These are phyloP conservation scores for Coluber constrictor DNA, from an alignment of 2,797 vertebrate species.

Conservation along the genomic window DNA sequence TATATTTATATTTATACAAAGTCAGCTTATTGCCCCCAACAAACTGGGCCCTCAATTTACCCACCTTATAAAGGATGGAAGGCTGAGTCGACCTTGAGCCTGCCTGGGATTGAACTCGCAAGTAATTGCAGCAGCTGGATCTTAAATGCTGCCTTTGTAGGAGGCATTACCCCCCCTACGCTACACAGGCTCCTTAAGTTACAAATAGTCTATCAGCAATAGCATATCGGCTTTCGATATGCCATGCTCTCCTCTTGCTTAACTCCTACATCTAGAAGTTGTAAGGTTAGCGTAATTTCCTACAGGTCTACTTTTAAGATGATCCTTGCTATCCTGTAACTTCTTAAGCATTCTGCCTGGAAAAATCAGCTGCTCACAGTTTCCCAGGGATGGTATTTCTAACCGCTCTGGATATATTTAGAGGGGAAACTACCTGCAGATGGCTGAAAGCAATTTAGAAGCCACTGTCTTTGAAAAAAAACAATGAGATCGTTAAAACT, in stretches of 20 bases:
- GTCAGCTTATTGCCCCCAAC: too few species aligned
- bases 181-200: too few species aligned
- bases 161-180: too few species aligned
- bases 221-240: not conserved
- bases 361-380: constrained; percentile 58
- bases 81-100: too few species aligned
- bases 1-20: too few species aligned
- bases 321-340: constrained; percentile 41
- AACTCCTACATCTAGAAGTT: not conserved
- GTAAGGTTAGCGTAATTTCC: not conserved
- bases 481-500: constrained; percentile 33
- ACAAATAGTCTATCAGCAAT: not conserved
- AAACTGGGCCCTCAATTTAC: too few species aligned
- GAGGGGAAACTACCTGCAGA: constrained; percentile 49
- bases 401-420: constrained; percentile 51
- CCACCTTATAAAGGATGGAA: too few species aligned
- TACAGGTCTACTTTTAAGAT: constrained; percentile 32
- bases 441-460: constrained; percentile 43
- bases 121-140: too few species aligned
- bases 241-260: not conserved
- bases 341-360: constrained; percentile 57
- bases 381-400: constrained; percentile 50
- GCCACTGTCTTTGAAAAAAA: not conserved
- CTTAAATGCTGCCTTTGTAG: too few species aligned
- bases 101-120: too few species aligned